Percentiles rank a stretch among this genome's conserved stretches.
Evolutionary conservation across 1,140 invertebrate genomes (phyloP).

Genomic region (Drosophila sulfurigaster): DNA sequence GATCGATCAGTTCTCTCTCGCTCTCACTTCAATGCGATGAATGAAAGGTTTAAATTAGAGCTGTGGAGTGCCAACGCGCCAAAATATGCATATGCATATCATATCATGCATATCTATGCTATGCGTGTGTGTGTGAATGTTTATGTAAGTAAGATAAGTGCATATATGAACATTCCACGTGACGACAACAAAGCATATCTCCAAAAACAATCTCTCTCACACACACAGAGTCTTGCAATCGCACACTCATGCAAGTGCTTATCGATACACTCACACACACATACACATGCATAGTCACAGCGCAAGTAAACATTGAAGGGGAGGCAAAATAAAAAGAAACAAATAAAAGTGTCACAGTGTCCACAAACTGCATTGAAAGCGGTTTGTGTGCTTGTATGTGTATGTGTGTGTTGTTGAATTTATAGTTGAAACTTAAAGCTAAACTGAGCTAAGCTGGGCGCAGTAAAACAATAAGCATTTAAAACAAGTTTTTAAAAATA

Average conservation of each 20-base stretch:
- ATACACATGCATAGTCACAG: conserved; percentile 6
- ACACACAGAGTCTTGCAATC: neutral
- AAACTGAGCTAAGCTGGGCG: conserved; percentile 30
- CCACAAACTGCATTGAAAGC: conserved; percentile 28
- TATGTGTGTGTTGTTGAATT: neutral
- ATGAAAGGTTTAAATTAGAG: conserved; percentile 8
- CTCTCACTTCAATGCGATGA: conserved; percentile 1
- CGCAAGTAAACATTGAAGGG: conserved; percentile 45
- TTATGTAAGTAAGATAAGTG: conserved; percentile 16
- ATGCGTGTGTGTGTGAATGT: conserved; percentile 5
- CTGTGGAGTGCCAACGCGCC: conserved; percentile 36
- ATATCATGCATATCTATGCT: conserved; percentile 15
- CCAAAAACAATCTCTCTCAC: conserved; percentile 35
- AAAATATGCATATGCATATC: too few relatives aligned
- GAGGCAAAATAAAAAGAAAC: conserved; percentile 37
- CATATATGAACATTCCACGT: conserved; percentile 55
- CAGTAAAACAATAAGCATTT: conserved; percentile 59
- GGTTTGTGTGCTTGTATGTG: neutral
- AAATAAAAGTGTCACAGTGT: conserved; percentile 34
- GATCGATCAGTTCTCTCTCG: neutral
- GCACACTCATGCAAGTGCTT: conserved; percentile 13
- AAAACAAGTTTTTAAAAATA: conserved; percentile 75
- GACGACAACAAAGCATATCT: conserved; percentile 66
- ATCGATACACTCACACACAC: conserved; percentile 3
- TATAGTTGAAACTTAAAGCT: conserved; percentile 41